phyloP scores from a whole-genome alignment of 2,888 invertebrate species.

The Dynastes grantii region DNA sequence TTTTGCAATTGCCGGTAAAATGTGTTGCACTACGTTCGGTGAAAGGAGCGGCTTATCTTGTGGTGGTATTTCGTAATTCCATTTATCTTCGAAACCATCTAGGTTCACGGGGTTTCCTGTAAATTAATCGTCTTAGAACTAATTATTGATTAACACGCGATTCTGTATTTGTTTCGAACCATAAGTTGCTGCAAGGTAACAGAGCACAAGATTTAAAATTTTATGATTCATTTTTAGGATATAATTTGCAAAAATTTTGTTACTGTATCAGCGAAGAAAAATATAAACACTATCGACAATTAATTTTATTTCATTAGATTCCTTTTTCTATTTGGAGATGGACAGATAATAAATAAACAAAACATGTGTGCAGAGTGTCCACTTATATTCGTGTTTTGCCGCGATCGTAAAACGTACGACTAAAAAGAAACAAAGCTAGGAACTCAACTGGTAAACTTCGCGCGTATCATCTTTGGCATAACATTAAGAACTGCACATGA shows the following conservation, averaged over 20 bases:
- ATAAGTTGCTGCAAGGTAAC: constrained; percentile 6
- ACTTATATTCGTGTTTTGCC: background rate
- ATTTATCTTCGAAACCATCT: constrained; percentile 58
- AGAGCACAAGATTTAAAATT: constrained; percentile 12
- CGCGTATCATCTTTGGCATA: constrained; percentile 46
- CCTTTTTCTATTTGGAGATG: background rate
- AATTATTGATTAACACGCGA: background rate
- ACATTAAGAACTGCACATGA: constrained; percentile 52
- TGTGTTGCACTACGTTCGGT: constrained; percentile 49
- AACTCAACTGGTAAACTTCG: constrained; percentile 22
- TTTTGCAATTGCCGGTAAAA: constrained; percentile 50
- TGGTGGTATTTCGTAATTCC: constrained; percentile 57
- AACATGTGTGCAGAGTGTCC: background rate
- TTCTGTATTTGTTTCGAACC: constrained; percentile 15
- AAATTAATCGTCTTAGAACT: constrained; percentile 13
- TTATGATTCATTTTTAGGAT: constrained; percentile 9
- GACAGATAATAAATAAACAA: background rate
- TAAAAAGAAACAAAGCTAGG: constrained; percentile 33
- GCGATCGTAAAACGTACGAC: constrained; percentile 3
- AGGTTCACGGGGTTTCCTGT: constrained; percentile 39
- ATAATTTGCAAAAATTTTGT: background rate
- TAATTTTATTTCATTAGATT: background rate
- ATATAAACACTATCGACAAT: background rate
- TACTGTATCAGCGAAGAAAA: background rate
- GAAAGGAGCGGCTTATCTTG: constrained; percentile 55